A percentile compares a stretch with the other conserved stretches of the same genome.
phyloP scores from a whole-genome alignment of 1,140 invertebrate species.

The Pogonognathellus flavescens region DNA sequence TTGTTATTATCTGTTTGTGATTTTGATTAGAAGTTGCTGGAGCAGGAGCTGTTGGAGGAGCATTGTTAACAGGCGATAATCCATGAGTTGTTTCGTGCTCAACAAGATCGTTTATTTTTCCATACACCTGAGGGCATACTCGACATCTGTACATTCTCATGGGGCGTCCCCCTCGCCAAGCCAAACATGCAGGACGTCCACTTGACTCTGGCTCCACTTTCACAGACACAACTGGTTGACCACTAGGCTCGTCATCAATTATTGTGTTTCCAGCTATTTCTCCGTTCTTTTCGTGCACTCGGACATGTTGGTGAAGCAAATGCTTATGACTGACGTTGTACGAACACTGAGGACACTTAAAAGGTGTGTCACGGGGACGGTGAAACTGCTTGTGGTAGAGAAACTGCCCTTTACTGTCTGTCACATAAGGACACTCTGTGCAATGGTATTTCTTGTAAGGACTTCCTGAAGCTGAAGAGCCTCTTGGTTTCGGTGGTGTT shows the following conservation, averaged over 20 bases:
- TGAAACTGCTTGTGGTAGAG: constrained; percentile 89
- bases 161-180: constrained; percentile 51
- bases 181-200: constrained; percentile 52
- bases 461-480: neutral
- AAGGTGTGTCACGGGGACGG: constrained; percentile 78
- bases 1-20: neutral
- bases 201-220: neutral
- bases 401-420: constrained; percentile 86
- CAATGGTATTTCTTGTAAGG: constrained; percentile 78
- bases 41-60: no score
- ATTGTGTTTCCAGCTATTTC: constrained; percentile 10
- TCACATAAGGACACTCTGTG: constrained; percentile 82
- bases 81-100: constrained; percentile 55
- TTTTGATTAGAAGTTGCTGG: neutral
- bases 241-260: neutral
- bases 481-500: constrained; percentile 55
- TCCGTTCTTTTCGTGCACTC: constrained; percentile 77
- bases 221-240: neutral
- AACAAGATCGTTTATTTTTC: constrained; percentile 50
- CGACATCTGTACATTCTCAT: constrained; percentile 54
- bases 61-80: neutral
- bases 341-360: constrained; percentile 84
- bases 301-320: constrained; percentile 82
- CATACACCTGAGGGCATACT: constrained; percentile 60
- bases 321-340: constrained; percentile 86